Conservation (phyloP, 1,140 invertebrate species). For the Himalopsyche phryganea region DNA sequence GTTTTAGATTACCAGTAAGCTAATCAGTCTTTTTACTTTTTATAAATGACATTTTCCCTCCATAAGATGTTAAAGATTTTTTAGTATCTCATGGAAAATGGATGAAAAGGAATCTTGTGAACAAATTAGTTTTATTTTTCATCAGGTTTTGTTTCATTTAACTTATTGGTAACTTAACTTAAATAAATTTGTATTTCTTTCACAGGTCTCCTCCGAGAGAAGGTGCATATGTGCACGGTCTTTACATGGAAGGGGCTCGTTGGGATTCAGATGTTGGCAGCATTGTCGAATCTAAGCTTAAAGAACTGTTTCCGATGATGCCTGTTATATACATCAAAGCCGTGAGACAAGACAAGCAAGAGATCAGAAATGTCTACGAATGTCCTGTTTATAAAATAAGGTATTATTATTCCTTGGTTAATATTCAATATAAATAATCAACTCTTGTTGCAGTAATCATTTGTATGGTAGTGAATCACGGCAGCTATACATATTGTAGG, state of each 20-base stretch:
- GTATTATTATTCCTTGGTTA: slow-evolving; percentile 33
- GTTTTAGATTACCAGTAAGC: too few species aligned
- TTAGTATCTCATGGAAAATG: too few species aligned
- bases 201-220: slow-evolving; percentile 78
- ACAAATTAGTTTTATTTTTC: too few species aligned
- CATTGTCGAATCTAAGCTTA: slow-evolving; percentile 79
- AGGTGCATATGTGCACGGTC: slow-evolving; percentile 84
- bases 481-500: too few species aligned
- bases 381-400: slow-evolving; percentile 93
- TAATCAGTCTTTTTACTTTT: too few species aligned
- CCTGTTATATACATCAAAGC: slow-evolving; percentile 90
- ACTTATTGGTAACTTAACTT: too few species aligned
- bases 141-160: too few species aligned
- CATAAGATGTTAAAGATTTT: too few species aligned
- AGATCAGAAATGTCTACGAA: slow-evolving; percentile 82
- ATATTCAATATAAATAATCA: not conserved
- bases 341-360: slow-evolving; percentile 84
- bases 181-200: slow-evolving; percentile 32
- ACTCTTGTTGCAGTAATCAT: too few species aligned
- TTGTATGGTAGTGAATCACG: too few species aligned
- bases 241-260: slow-evolving; percentile 91
- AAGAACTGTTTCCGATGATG: slow-evolving; percentile 86
- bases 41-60: too few species aligned
- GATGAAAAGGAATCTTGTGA: too few species aligned
- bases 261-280: slow-evolving; percentile 78